Evolutionary conservation across 2,113 vertebrate genomes (phyloP), one percentile per base, ranked within the genome.

Genomic region (Corythoichthys intestinalis): DNA sequence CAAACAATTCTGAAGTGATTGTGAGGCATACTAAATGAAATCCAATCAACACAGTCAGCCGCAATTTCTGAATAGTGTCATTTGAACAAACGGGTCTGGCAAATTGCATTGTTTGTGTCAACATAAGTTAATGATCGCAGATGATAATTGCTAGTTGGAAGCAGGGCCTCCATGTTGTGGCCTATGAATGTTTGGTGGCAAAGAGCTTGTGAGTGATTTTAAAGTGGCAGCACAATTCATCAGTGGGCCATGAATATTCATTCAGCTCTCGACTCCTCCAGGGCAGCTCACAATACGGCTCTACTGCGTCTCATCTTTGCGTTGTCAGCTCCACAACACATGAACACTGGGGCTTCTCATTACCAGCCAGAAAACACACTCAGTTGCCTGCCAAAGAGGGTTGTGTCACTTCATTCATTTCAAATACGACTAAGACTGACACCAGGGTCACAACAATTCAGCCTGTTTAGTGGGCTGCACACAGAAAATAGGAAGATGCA

Each of bases 21-120:
- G 86, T 69, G 0, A 78, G 67, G 76, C 79, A 61, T 65, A 72
- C 69, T 12, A 75, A 65, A 60, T 84, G 74, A 84, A 88, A 88
- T 85, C 85, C 85, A 90, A 89, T 87, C 86, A 87, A 76, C 86
- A 79, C 77, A 79, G 73, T 76, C 82, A 74, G 77, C 78, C 77
- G 72, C 77, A 81, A 73, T 73, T 83, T 70, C 49, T 84, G 81
- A 83, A 84, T 76, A 77, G 82, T 85, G 83, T 86, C 88, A 83
- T 85, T 80, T 77, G 78, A 86, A 83, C 83, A 82, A 80, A 88
- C 76, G 76, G 83, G 85, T 80, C 80, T 78, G 75, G 74, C 73
- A 84, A 88, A 88, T 85, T 86, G 83, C 89, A 84, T 78, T 84
- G 84, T 88, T 87, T 88, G 86, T 88, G 84, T 89, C 84, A 87